Percentiles rank a stretch among this genome's conserved stretches.
These are phyloP conservation scores for Zaprionus lachaisei DNA, from an alignment of 1,140 invertebrate genomes.

Conservation along the genomic window DNA sequence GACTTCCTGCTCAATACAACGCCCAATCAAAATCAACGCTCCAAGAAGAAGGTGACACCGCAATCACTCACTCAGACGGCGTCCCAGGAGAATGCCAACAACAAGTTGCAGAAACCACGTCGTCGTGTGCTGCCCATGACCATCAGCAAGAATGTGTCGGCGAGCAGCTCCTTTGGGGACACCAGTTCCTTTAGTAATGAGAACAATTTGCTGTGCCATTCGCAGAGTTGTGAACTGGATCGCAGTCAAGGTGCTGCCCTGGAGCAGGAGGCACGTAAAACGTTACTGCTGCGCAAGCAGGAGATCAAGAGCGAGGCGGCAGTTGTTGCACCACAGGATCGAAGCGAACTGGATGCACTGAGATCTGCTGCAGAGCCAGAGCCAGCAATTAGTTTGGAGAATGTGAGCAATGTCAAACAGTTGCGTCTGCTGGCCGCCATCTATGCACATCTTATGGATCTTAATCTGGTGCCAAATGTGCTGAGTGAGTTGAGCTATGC, in stretches of 20 bases:
- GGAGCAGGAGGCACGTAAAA: conserved; percentile 70
- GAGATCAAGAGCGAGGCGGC: conserved; percentile 70
- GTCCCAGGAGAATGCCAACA: background rate
- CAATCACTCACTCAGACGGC: conserved; percentile 27
- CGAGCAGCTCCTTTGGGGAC: conserved; percentile 61
- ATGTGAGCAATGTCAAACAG: conserved; percentile 32
- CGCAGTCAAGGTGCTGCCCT: conserved; percentile 61
- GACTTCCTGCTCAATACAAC: conserved; percentile 67
- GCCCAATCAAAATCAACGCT: conserved; percentile 50
- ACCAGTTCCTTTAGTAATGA: conserved; percentile 80
- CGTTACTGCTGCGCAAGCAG: conserved; percentile 54
- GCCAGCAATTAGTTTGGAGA: conserved; percentile 30
- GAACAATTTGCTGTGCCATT: conserved; percentile 73
- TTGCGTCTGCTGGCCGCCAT: conserved; percentile 60
- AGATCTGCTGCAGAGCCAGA: background rate
- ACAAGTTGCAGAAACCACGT: conserved; percentile 58
- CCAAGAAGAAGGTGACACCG: conserved; percentile 66
- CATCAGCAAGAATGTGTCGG: conserved; percentile 63
- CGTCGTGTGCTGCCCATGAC: conserved; percentile 78
- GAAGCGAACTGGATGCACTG: background rate
- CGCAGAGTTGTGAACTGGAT: conserved; percentile 68
- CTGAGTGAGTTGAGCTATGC: conserved; percentile 72
- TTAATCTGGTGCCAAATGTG: conserved; percentile 75
- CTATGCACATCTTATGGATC: conserved; percentile 69
- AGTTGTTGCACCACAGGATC: conserved; percentile 30